phyloP scores from a whole-genome alignment of 2,888 invertebrate genomes.

The Zele albiditarsus region DNA sequence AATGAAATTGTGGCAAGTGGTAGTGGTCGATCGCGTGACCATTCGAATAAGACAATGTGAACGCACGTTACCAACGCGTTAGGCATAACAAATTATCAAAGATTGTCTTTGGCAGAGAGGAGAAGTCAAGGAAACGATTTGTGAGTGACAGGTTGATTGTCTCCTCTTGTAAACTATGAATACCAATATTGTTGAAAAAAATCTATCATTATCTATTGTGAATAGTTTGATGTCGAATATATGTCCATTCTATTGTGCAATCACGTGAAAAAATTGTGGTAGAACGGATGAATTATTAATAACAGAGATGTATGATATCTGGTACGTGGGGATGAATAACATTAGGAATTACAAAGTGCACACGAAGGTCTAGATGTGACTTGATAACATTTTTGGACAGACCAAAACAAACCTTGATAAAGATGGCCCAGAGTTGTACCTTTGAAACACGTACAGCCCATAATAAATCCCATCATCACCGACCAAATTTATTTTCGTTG shows the following conservation, averaged over 20 bases:
- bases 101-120: background rate
- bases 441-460: conserved; percentile 95
- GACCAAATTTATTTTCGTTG: conserved; percentile 31
- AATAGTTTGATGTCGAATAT: background rate
- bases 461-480: conserved; percentile 92
- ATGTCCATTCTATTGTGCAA: background rate
- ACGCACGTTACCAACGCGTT: background rate
- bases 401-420: conserved; percentile 66
- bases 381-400: conserved; percentile 15
- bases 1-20: conserved; percentile 20
- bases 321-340: conserved; percentile 5
- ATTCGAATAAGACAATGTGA: conserved; percentile 5
- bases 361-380: conserved; percentile 9
- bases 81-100: conserved; percentile 24
- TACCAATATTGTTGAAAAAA: conserved; percentile 23
- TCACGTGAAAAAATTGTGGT: background rate
- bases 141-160: conserved; percentile 10
- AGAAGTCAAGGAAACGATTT: background rate
- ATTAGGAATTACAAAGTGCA: conserved; percentile 1
- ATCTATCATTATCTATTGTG: background rate
- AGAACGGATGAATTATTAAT: too few species aligned
- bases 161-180: background rate
- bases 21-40: conserved; percentile 20
- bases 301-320: background rate
- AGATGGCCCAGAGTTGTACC: conserved; percentile 76